Evolutionary conservation across 1,140 invertebrate genomes (phyloP).

Genomic region (Vollenhovia emeryi): DNA sequence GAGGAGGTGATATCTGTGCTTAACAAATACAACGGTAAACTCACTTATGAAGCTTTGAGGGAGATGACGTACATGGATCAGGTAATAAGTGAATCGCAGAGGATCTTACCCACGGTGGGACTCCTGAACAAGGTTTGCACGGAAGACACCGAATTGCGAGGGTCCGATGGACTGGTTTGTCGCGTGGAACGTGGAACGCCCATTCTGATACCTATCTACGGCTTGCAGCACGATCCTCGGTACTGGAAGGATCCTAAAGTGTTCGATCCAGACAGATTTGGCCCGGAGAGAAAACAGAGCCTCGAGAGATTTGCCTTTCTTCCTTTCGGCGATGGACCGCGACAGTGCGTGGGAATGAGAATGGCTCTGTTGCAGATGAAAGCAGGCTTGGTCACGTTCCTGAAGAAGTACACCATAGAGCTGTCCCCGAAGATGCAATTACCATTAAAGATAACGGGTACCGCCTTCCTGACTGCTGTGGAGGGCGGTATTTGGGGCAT

Average conservation of each 20-base stretch:
- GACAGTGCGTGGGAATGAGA: conserved; percentile 86
- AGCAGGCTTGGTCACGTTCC: neutral
- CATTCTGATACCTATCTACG: conserved; percentile 77
- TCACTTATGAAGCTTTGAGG: conserved; percentile 87
- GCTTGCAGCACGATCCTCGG: conserved; percentile 83
- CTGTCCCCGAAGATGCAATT: conserved; percentile 2
- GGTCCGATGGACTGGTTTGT: conserved; percentile 62
- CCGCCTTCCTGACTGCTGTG: neutral
- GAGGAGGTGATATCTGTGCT: conserved; percentile 87
- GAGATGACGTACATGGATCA: conserved; percentile 88
- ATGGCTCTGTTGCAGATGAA: conserved; percentile 71
- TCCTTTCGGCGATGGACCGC: conserved; percentile 87
- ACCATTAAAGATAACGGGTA: neutral
- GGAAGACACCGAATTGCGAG: conserved; percentile 65
- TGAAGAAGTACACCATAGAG: conserved; percentile 24
- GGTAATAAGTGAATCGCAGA: conserved; percentile 84
- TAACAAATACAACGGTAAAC: conserved; percentile 83
- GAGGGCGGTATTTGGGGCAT: neutral
- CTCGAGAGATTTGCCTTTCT: conserved; percentile 80
- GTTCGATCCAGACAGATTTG: conserved; percentile 89
- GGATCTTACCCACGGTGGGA: conserved; percentile 58
- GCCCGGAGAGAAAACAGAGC: conserved; percentile 77
- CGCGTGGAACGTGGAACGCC: conserved; percentile 70
- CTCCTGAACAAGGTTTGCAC: conserved; percentile 66
- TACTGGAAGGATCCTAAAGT: conserved; percentile 87